Evolutionary conservation across 2,888 invertebrate genomes (phyloP).

Genomic region (Caenorhabditis angaria): DNA sequence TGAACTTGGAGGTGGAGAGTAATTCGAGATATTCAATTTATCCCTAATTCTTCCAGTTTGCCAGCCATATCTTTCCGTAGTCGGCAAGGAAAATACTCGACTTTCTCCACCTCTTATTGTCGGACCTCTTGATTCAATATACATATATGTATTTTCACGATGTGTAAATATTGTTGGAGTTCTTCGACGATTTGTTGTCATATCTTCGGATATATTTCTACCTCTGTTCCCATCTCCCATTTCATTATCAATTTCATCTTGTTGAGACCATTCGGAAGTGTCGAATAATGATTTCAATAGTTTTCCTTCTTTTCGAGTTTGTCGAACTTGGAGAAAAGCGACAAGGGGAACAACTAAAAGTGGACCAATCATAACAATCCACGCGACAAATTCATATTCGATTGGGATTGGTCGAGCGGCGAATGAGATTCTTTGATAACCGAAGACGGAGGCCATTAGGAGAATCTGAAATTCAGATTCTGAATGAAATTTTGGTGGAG

Average conservation of each 20-base stretch:
- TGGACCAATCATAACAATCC: slow-evolving; percentile 66
- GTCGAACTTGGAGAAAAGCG: slow-evolving; percentile 41
- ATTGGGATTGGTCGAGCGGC: slow-evolving; percentile 45
- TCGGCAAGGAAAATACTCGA: slow-evolving; percentile 32
- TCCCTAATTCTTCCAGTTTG: slow-evolving; percentile 42
- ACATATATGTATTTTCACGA: slow-evolving; percentile 53
- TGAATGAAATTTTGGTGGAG: too few species aligned
- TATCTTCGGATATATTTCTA: slow-evolving; percentile 7
- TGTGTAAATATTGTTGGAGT: slow-evolving; percentile 33
- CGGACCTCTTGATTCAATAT: slow-evolving; percentile 70
- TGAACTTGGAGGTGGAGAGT: slow-evolving; percentile 10
- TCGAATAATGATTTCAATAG: slow-evolving; percentile 48
- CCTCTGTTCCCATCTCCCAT: slow-evolving; percentile 5
- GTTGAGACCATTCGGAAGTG: slow-evolving; percentile 43
- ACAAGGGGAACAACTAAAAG: slow-evolving; percentile 63
- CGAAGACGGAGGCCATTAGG: slow-evolving; percentile 31
- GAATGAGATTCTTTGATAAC: slow-evolving; percentile 42
- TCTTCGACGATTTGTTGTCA: slow-evolving; percentile 28
- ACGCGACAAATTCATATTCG: slow-evolving; percentile 65
- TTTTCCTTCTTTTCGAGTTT: slow-evolving; percentile 47
- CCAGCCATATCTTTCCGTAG: slow-evolving; percentile 37
- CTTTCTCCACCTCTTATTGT: slow-evolving; percentile 33
- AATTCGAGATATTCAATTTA: slow-evolving; percentile 12
- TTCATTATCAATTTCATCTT: slow-evolving; percentile 11
- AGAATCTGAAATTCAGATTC: slow-evolving; percentile 26